Evolutionary conservation across 2,113 vertebrate species (phyloP), one percentile per base, ranked within the genome.

Genomic region (Percopsis transmontana): DNA sequence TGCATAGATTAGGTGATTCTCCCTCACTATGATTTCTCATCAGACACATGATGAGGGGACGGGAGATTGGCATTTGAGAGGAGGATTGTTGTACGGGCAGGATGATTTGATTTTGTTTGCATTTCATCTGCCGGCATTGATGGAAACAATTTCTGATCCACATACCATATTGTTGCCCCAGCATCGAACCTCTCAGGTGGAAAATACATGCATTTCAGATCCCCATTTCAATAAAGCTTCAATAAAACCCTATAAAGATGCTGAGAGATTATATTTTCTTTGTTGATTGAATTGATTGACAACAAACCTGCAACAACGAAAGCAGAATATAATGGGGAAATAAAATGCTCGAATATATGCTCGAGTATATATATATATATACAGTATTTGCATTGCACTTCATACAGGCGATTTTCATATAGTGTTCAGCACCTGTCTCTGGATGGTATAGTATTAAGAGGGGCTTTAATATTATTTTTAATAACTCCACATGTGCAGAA

Each of bases 61-160:
- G 44, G 60, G 77, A 85, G 87, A 89, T 87, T 88, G 87, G 74
- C 89, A 84, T 86, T 88, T 85, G 83, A 38, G 33, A 85, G 83
- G 19, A 62, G 73, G 63, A 79, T 79, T 77, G 60, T 78, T 69
- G 74, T 81, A 83, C 70, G 44, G 77, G 68, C 83, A 68, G 77
- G 44, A 74, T 86, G 83, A 90, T 89, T 90, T 89, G 84, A 89
- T 89, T 89, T 74, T 87, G 83, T 87, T 89, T 89, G 83, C 82
- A 67, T 89, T 89, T 88, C 88, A 85, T 89, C 85, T 84, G 76
- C 80, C 84, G 55, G 71, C 80, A 60, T 81, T 88, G 88, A 89
- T 89, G 89, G 82, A 86, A 88, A 83, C 16, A 67, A 84, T 88
- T 88, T 81, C n/a, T 82, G 82, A 85, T 84, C 79, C 67, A 13